These are phyloP conservation scores for Hypomesus transpacificus DNA, from an alignment of 2,113 vertebrate species.

Conservation along the genomic window DNA sequence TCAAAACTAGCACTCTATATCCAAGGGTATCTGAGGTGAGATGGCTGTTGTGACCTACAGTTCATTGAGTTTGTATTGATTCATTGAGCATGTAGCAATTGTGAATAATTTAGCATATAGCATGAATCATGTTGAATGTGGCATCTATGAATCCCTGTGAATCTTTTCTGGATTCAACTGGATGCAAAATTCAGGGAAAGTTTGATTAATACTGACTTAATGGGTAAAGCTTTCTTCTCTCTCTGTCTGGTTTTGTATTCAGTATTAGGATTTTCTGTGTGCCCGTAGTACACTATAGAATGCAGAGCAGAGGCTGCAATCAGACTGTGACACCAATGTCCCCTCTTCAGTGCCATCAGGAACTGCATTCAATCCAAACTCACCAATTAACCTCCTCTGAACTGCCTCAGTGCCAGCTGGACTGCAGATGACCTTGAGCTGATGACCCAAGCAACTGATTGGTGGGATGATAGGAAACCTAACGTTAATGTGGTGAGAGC, in stretches of 20 bases:
- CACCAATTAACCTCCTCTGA: neutral
- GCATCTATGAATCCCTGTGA: no score
- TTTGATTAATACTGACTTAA: no score
- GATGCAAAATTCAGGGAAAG: no score
- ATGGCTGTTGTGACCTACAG: slow-evolving; percentile 46
- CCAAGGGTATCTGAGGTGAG: slow-evolving; percentile 10
- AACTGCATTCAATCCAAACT: neutral
- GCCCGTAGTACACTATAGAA: neutral
- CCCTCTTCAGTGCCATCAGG: slow-evolving; percentile 6
- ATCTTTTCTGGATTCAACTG: no score
- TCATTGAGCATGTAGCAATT: no score
- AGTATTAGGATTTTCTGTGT: neutral
- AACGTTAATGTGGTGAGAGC: no score
- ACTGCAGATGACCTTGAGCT: neutral
- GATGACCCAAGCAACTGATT: no score
- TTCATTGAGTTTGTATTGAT: slow-evolving; percentile 33
- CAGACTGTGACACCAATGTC: slow-evolving; percentile 7
- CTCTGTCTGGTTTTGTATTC: neutral
- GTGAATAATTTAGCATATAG: no score
- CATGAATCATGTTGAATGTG: no score
- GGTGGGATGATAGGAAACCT: no score
- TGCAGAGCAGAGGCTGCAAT: neutral
- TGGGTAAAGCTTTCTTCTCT: neutral
- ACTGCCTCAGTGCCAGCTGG: neutral
- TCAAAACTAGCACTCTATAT: slow-evolving; percentile 35